These are phyloP conservation scores for Hemithea aestivaria DNA, from an alignment of 2,888 invertebrate genomes.

Conservation along the genomic window DNA sequence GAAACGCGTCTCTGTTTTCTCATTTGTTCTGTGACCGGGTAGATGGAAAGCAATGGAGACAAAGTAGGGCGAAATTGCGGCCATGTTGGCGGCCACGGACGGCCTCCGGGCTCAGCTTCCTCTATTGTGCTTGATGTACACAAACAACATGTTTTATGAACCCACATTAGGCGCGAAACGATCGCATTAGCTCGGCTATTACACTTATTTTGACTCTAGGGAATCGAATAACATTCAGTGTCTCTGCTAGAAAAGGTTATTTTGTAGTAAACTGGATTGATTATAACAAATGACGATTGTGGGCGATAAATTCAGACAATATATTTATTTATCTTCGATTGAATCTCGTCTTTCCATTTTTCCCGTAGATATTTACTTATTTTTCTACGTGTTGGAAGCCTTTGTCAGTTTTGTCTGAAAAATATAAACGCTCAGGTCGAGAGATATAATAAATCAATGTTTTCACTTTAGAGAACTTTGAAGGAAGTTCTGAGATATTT, in stretches of 20 bases:
- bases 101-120: constrained; percentile 26
- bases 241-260: too few species aligned
- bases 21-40: constrained; percentile 52
- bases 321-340: too few species aligned
- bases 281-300: too few species aligned
- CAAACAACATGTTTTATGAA: constrained; percentile 73
- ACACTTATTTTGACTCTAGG: constrained; percentile 43
- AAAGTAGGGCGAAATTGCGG: constrained; percentile 62
- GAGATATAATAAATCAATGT: constrained; percentile 41
- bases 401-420: too few species aligned
- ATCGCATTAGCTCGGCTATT: constrained; percentile 61
- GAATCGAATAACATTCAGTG: constrained; percentile 2
- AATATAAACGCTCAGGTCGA: too few species aligned
- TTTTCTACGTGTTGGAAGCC: too few species aligned
- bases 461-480: constrained; percentile 40
- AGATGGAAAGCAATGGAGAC: constrained; percentile 60
- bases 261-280: too few species aligned
- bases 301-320: too few species aligned
- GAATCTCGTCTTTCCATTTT: too few species aligned
- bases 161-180: constrained; percentile 60
- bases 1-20: constrained; percentile 48
- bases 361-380: too few species aligned
- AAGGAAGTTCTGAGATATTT: constrained; percentile 37
- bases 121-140: constrained; percentile 60
- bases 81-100: constrained; percentile 43